These are phyloP conservation scores for Hipparchia sbordonii DNA, from an alignment of 2,888 invertebrate species.

Conservation along the genomic window DNA sequence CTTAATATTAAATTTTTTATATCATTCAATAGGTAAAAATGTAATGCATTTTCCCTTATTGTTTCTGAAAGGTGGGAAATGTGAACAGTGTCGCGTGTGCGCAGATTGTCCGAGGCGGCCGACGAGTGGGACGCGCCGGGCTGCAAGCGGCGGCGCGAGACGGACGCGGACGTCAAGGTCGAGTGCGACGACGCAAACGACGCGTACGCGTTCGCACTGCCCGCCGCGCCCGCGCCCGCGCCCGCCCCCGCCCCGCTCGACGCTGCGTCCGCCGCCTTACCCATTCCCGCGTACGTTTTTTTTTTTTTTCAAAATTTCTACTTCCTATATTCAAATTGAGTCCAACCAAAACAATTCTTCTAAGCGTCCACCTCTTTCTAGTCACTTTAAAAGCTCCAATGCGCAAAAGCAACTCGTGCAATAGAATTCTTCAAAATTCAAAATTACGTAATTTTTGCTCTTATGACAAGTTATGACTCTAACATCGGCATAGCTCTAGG, in stretches of 20 bases:
- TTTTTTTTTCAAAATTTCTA: conserved; percentile 9
- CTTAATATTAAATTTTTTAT: too few species aligned
- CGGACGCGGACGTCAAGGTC: conserved; percentile 85
- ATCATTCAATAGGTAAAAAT: not conserved
- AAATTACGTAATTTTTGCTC: too few species aligned
- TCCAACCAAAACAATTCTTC: not conserved
- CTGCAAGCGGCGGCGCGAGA: conserved; percentile 78
- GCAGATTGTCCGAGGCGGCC: conserved; percentile 75
- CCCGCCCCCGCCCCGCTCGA: conserved; percentile 54
- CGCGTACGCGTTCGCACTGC: conserved; percentile 86
- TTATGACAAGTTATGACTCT: too few species aligned
- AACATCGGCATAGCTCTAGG: too few species aligned
- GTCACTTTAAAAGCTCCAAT: not conserved
- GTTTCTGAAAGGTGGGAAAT: conserved; percentile 32
- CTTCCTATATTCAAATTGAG: not conserved
- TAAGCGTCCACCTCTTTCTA: not conserved
- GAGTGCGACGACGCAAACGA: conserved; percentile 88
- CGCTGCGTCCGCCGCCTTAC: conserved; percentile 49
- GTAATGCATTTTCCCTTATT: conserved; percentile 9
- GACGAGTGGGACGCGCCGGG: conserved; percentile 78
- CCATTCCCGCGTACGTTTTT: conserved; percentile 43
- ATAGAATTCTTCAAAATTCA: too few species aligned
- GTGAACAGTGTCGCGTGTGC: conserved; percentile 52
- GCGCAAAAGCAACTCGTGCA: not conserved
- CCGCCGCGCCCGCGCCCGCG: conserved; percentile 63